Conservation (phyloP, 2,888 invertebrate genomes). For the Ethmia dodecea region DNA sequence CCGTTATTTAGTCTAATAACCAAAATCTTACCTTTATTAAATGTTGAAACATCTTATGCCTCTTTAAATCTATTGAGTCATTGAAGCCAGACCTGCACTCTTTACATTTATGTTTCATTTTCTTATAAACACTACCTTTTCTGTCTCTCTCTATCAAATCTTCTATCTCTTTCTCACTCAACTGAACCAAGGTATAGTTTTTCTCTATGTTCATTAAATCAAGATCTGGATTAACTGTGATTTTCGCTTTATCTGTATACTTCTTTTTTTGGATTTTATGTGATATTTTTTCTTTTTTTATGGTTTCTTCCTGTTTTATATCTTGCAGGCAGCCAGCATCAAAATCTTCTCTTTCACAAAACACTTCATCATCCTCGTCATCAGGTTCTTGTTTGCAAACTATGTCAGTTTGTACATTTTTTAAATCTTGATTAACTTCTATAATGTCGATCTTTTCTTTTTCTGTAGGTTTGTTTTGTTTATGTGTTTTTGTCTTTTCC, state of each 20-base stretch:
- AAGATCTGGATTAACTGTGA: constrained; percentile 9
- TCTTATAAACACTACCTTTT: constrained; percentile 3
- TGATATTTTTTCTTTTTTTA: constrained; percentile 1
- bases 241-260: constrained; percentile 8
- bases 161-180: constrained; percentile 28
- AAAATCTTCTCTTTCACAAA: no score
- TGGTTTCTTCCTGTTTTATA: constrained; percentile 6
- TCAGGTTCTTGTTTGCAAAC: constrained; percentile 4
- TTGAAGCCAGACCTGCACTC: constrained; percentile 25
- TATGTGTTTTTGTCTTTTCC: neutral
- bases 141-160: constrained; percentile 18
- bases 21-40: constrained; percentile 27
- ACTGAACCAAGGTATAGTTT: constrained; percentile 18
- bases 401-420: no score
- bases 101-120: constrained; percentile 7
- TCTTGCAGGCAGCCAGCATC: no score
- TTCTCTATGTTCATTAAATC: constrained; percentile 16
- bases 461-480: no score
- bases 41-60: constrained; percentile 34
- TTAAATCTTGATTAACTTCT: neutral
- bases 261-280: no score
- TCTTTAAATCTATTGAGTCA: constrained; percentile 22
- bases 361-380: constrained; percentile 6
- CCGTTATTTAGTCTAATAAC: no score
- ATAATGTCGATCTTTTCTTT: neutral